Base-by-base conservation (phyloP, 2,797 vertebrate species). In the Ibycter americanus region DNA sequence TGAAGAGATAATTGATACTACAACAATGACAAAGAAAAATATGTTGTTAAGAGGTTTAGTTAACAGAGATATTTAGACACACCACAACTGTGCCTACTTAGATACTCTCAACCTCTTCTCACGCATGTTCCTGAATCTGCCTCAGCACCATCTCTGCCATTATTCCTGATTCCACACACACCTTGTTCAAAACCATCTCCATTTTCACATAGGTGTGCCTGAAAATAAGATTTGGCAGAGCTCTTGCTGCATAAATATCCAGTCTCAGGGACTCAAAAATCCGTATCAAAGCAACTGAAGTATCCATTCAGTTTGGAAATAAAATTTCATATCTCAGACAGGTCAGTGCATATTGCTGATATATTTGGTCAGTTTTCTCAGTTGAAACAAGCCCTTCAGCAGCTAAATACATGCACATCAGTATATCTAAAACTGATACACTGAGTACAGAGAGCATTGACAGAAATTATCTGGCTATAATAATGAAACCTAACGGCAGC, bases 1-100 rank as follows among this genome's bases (percentile, higher is more conserved):
- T 88, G 84, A 80, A 90, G 89, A 95, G 87, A 94, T 88, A 93
- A 95, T 77, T 74, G 83, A 95, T 94, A 83, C 86, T 54, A 79
- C 31, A 12, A 59, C 76, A 89, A 55, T 32, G 72, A 87, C 85
- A 89, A 90, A 94, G 70, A 74, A 81, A n/a, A n/a, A n/a, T n/a
- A n/a, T n/a, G n/a, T n/a, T n/a, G n/a, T n/a, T n/a, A n/a, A n/a
- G n/a, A n/a, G n/a, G n/a, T n/a, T n/a, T n/a, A n/a, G n/a, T n/a
- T n/a, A 96, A 83, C 76, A 74, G 81, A 47, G 42, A 72, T 26
- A 83, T 90, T 90, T 83, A 68, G 83, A 94, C 27, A 32, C 54
- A 47, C 27, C 55, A 85, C 38, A 47, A 56, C n/a, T 31, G 25
- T 49, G 72, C 49, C 61, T 67, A 10, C 51, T 68, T 73, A 73